phyloP scores from a whole-genome alignment of 2,888 invertebrate genomes.

The Coelopa pilipes region DNA sequence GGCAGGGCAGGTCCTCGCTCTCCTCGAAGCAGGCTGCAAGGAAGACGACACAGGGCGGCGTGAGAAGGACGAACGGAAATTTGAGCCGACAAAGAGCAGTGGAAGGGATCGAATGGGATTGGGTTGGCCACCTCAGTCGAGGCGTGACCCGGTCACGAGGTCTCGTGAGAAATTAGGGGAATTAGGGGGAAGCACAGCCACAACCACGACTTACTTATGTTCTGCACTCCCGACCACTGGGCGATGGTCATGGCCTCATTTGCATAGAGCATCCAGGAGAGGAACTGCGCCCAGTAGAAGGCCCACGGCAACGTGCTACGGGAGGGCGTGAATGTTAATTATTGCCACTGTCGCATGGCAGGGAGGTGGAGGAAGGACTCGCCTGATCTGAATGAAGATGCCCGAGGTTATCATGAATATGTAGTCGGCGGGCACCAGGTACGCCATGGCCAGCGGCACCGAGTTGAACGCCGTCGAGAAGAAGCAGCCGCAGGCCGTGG shows the following conservation, averaged over 20 bases:
- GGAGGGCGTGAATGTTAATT: not conserved
- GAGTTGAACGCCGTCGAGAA: slow-evolving; percentile 87
- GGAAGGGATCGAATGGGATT: not conserved
- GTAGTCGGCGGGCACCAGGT: slow-evolving; percentile 87
- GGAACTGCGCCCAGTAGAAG: slow-evolving; percentile 80
- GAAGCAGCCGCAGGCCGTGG: slow-evolving; percentile 89
- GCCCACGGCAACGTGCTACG: slow-evolving; percentile 76
- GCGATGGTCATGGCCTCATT: slow-evolving; percentile 85
- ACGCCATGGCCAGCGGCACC: slow-evolving; percentile 82
- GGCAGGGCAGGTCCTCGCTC: slow-evolving; percentile 75
- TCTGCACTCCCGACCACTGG: slow-evolving; percentile 80
- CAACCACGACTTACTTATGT: slow-evolving; percentile 62
- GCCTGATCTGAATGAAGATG: slow-evolving; percentile 85
- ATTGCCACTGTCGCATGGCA: not conserved
- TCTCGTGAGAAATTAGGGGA: too few relatives aligned
- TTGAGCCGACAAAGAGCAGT: not conserved
- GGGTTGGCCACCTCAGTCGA: not conserved
- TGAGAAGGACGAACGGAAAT: not conserved
- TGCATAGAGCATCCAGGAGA: slow-evolving; percentile 89
- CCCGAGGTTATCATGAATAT: slow-evolving; percentile 89
- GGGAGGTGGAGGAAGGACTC: slow-evolving; percentile 43
- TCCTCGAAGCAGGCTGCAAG: slow-evolving; percentile 72
- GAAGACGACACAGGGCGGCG: slow-evolving; percentile 12
- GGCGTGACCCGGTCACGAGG: not conserved
- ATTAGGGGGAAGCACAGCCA: not conserved